These are phyloP conservation scores for Hydrochoerus hydrochaeris DNA, from an alignment of 2,113 vertebrate species.

Conservation along the genomic window DNA sequence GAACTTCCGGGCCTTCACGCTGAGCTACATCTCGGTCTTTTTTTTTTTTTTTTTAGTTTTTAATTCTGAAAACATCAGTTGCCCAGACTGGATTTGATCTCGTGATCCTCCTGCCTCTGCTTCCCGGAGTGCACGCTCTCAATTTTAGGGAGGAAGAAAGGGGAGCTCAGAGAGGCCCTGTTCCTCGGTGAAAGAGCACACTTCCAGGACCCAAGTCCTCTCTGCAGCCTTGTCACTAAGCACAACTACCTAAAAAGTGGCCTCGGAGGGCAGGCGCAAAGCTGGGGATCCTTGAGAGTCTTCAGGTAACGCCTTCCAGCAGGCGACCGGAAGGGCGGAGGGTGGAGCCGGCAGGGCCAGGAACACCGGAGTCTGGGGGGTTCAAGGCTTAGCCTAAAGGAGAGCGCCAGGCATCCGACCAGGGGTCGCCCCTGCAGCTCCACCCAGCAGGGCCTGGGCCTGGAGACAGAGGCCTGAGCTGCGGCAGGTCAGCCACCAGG, in stretches of 20 bases:
- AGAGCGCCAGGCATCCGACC: background rate
- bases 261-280: background rate
- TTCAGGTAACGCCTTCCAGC: background rate
- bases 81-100: background rate
- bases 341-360: background rate
- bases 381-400: background rate
- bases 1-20: background rate
- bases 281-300: background rate
- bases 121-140: background rate
- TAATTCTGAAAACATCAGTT: background rate
- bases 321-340: background rate
- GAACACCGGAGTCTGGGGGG: background rate
- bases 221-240: background rate
- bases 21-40: background rate
- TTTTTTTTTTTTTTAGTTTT: background rate
- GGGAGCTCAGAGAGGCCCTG: background rate
- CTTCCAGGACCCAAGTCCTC: no score
- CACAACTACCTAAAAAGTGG: background rate
- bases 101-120: background rate
- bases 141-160: background rate
- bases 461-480: background rate
- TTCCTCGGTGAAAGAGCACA: background rate
- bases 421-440: background rate
- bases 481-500: conserved; percentile 57
- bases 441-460: background rate